Base-by-base conservation (phyloP, 2,113 vertebrate genomes). In the Lagenorhynchus albirostris region DNA sequence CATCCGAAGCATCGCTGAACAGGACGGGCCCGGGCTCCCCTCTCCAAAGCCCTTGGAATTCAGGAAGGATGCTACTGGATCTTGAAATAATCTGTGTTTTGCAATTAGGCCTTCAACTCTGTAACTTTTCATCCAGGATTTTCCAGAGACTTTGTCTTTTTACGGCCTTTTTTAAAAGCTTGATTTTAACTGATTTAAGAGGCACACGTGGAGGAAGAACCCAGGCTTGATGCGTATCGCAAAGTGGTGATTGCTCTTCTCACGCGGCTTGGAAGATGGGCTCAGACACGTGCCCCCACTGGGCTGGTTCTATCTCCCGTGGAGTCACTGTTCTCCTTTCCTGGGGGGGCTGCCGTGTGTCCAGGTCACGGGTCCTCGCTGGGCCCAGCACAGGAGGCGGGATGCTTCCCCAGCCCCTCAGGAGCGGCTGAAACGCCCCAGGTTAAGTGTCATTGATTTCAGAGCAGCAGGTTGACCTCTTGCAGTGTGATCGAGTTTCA, bases 1-100 rank as follows among this genome's bases (percentile, higher is more conserved):
- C 0, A 3, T 3, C 36, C 3, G 0, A 5, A 41, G 7, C 18
- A 1, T 1, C 4, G 0, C 18, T 23, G 25, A 0, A 17, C 9
- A 13, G 73, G 21, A 14, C 23, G 7, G 77, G 4, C 20, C 36
- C 3, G 18, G 29, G 50, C 15, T 2, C n/a, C 0, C 20, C 76
- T 21, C 9, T 9, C 14, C 50, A 23, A 17, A 44, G 38, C 29
- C 20, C 65, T 3, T 5, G 17, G 67, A 62, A n/a, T 11, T 29
- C 10, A 3, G 41, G 38, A 50, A 20, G 63, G 36, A 5, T 0
- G 13, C 2, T 0, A 3, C 6, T 21, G 3, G 33, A 1, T 13
- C 21, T 62, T 11, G 55, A 38, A 50, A 31, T 9, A 8, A 21
- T 65, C n/a, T 6, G 47, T 25, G 58, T 14, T 12, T 68, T 36